A percentile compares a stretch with the other conserved stretches of the same genome.
Evolutionary conservation across 2,113 vertebrate species (phyloP).

Genomic region (Eretmochelys imbricata): DNA sequence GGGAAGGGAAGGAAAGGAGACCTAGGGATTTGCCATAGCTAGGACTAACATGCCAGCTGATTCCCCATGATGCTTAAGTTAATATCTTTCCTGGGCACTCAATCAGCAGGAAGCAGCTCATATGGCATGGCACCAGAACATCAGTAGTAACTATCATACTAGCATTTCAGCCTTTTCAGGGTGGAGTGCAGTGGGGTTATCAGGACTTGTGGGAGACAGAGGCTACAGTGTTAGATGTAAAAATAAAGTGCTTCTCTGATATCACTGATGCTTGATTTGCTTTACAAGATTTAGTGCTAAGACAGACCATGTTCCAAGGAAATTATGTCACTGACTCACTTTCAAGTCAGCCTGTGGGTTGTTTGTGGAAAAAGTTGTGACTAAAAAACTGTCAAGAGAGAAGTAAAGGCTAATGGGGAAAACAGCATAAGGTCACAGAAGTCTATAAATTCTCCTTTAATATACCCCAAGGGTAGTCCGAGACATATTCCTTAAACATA

Average conservation of each 20-base stretch:
- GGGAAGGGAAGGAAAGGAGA: slow-evolving; percentile 1
- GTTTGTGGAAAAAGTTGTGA: not conserved
- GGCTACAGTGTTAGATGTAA: not conserved
- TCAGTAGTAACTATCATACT: not conserved
- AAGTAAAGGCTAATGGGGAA: not conserved
- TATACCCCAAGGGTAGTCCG: not conserved
- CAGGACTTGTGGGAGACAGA: not conserved
- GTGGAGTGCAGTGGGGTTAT: slow-evolving; percentile 5
- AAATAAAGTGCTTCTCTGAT: not conserved
- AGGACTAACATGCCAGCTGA: not conserved
- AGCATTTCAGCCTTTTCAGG: slow-evolving; percentile 12
- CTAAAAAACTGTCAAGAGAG: not conserved
- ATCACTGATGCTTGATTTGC: not conserved
- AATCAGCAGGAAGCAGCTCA: slow-evolving; percentile 28
- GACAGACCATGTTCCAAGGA: not conserved
- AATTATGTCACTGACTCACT: not conserved
- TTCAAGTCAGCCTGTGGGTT: not conserved
- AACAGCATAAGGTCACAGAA: not conserved
- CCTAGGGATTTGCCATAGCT: slow-evolving; percentile 25
- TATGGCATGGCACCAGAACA: slow-evolving; percentile 57
- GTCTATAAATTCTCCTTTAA: not conserved
- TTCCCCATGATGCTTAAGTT: not conserved
- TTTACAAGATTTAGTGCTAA: not conserved
- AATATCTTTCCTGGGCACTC: slow-evolving; percentile 7
- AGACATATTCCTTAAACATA: not conserved